Percentiles rank a stretch among this genome's conserved stretches.
These are phyloP conservation scores for Asteroscopus sphinx DNA, from an alignment of 2,888 invertebrate species.

Conservation along the genomic window DNA sequence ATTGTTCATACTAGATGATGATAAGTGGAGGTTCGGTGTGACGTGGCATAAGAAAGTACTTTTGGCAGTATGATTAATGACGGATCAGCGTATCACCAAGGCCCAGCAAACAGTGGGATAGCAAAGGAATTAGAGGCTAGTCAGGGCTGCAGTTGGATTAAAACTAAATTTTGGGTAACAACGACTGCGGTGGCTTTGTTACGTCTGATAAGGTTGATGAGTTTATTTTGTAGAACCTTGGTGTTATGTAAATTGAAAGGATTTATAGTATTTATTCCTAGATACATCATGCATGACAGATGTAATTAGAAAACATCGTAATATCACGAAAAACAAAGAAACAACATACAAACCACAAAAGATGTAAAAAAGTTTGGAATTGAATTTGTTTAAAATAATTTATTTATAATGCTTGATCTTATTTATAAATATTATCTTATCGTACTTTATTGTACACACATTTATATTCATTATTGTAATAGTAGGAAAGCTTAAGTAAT, in stretches of 20 bases:
- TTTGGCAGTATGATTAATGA: constrained; percentile 77
- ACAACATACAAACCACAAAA: too few relatives aligned
- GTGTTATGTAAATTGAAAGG: constrained; percentile 32
- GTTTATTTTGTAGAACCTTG: constrained; percentile 41
- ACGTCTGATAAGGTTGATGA: constrained; percentile 53
- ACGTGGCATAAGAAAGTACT: constrained; percentile 64
- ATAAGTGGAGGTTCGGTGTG: constrained; percentile 57
- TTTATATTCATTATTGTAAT: too few relatives aligned
- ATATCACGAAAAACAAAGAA: too few relatives aligned
- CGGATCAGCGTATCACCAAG: constrained; percentile 72
- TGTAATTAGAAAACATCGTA: background rate
- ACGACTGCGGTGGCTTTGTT: constrained; percentile 51
- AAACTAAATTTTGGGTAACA: constrained; percentile 33
- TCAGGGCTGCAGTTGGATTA: constrained; percentile 57
- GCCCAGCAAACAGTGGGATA: constrained; percentile 69
- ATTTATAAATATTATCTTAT: too few relatives aligned
- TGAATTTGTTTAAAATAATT: too few relatives aligned
- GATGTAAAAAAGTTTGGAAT: too few relatives aligned
- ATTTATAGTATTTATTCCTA: constrained; percentile 24
- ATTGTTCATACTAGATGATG: constrained; percentile 35
- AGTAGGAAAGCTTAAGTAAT: too few relatives aligned
- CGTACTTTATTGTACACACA: too few relatives aligned
- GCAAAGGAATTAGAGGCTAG: constrained; percentile 58
- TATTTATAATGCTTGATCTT: too few relatives aligned
- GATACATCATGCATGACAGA: constrained; percentile 7